Conservation (phyloP, 2,888 invertebrate species). For the Micropterix aruncella region DNA sequence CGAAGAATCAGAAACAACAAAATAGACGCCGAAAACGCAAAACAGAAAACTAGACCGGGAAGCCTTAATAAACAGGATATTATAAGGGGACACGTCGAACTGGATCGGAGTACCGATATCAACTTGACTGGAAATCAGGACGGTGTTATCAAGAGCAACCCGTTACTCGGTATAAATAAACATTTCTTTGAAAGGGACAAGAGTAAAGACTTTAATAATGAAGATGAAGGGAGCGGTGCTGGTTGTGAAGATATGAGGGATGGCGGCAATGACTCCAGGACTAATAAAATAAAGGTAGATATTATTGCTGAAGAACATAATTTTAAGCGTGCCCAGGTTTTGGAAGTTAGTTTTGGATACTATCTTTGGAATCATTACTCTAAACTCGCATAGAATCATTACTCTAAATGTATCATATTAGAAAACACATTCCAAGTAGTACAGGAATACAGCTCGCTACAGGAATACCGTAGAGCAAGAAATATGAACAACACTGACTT, state of each 20-base stretch:
- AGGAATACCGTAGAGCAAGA: no score
- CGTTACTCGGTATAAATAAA: constrained; percentile 39
- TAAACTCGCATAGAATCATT: no score
- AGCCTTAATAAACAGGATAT: constrained; percentile 33
- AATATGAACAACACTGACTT: no score
- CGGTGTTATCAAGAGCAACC: constrained; percentile 68
- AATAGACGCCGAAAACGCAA: constrained; percentile 25
- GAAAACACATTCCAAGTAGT: no score
- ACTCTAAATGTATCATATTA: no score
- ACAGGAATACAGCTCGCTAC: no score
- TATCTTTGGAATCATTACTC: no score
- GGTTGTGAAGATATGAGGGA: constrained; percentile 48
- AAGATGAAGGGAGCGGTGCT: constrained; percentile 47
- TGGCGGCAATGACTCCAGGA: constrained; percentile 4
- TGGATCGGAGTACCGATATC: constrained; percentile 16
- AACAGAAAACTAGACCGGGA: constrained; percentile 20
- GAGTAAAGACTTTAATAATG: constrained; percentile 27
- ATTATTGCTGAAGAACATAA: no score
- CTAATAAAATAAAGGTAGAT: constrained; percentile 11
- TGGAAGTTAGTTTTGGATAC: no score
- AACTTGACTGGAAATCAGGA: constrained; percentile 34
- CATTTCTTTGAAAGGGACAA: constrained; percentile 45
- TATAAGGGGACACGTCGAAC: constrained; percentile 19
- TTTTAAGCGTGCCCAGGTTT: no score
- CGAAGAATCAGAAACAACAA: constrained; percentile 30